A percentile compares a stretch with the other conserved stretches of the same genome.
Evolutionary conservation across 2,113 vertebrate species (phyloP).

Genomic region (Patagioenas fasciata): DNA sequence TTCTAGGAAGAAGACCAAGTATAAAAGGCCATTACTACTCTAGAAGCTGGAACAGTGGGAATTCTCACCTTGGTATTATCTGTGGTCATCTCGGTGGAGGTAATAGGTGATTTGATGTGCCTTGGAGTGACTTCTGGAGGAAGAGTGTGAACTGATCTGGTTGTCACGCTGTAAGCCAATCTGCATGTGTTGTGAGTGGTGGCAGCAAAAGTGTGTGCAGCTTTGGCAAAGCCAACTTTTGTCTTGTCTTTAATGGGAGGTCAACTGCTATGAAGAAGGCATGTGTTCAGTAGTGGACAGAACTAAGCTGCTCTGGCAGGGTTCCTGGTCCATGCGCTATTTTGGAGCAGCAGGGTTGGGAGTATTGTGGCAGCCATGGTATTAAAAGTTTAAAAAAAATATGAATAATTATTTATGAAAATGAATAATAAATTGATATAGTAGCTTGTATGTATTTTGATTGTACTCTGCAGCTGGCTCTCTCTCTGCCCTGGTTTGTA

Average conservation of each 20-base stretch:
- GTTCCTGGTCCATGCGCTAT: neutral
- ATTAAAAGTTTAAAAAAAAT: conserved; percentile 8
- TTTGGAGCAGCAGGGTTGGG: neutral
- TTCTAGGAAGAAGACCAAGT: neutral
- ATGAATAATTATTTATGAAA: conserved; percentile 39
- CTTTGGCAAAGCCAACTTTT: neutral
- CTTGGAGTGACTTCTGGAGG: neutral
- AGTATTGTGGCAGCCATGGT: neutral
- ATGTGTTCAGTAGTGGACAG: neutral
- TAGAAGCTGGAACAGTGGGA: neutral
- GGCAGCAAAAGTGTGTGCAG: neutral
- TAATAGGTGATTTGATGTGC: neutral
- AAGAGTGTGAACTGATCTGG: neutral
- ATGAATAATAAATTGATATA: conserved; percentile 33
- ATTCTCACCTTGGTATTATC: neutral
- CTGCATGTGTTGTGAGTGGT: neutral
- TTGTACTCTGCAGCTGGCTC: neutral
- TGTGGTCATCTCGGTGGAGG: neutral
- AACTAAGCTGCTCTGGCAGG: neutral
- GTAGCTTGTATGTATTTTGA: neutral
- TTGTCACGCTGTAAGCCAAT: rapidly evolving
- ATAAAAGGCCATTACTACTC: neutral
- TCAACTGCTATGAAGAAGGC: neutral
- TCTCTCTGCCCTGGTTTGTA: neutral
- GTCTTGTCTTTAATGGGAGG: neutral